These are phyloP conservation scores for Ascaphus truei DNA, from an alignment of 2,113 vertebrate species.

Conservation along the genomic window DNA sequence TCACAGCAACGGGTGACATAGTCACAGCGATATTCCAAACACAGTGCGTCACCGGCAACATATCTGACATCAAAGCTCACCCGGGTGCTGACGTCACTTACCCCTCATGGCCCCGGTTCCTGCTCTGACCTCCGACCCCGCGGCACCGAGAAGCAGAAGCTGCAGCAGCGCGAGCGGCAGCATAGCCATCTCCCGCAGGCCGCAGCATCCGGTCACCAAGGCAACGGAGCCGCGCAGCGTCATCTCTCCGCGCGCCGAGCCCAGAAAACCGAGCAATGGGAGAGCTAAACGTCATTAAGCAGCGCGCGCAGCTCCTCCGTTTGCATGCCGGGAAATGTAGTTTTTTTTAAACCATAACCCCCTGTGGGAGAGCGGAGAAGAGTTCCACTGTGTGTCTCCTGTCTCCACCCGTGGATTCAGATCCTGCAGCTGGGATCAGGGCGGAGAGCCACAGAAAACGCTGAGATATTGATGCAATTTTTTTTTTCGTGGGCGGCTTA, in stretches of 20 bases:
- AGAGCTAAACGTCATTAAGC: no score
- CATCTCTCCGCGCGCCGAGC: not conserved
- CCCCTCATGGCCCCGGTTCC: not conserved
- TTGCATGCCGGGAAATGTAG: not conserved
- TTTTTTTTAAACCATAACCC: not conserved
- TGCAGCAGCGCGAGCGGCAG: not conserved
- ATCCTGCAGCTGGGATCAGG: no score
- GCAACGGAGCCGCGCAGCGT: not conserved
- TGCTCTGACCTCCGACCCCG: not conserved
- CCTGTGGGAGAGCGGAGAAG: no score
- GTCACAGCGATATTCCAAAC: no score
- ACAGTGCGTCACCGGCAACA: no score
- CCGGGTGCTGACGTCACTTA: not conserved
- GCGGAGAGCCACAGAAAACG: no score
- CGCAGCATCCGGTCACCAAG: not conserved
- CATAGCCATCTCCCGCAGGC: not conserved
- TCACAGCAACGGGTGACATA: no score
- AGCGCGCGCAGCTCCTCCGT: not conserved
- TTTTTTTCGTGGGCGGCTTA: no score
- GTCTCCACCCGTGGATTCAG: not conserved
- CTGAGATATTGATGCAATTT: no score
- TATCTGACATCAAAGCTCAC: no score
- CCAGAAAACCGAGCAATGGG: not conserved
- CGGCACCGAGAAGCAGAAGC: not conserved
- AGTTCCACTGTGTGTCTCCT: no score